Percentiles rank a stretch among this genome's conserved stretches.
These are phyloP conservation scores for Ypsolopha sequella DNA, from an alignment of 2,888 invertebrate genomes.

Conservation along the genomic window DNA sequence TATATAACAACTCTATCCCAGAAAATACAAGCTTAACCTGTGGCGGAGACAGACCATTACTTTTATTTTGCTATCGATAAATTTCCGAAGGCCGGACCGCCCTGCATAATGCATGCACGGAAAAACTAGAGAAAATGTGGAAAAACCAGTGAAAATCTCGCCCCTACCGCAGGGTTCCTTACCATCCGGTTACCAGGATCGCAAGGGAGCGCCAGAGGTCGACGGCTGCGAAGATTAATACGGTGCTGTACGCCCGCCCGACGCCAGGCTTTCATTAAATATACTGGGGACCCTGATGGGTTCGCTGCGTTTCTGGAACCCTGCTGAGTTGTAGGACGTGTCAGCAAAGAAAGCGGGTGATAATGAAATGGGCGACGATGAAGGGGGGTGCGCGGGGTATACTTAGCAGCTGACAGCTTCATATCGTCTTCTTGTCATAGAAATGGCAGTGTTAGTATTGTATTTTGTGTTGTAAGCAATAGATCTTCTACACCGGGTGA, in stretches of 20 bases:
- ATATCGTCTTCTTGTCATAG: too few species aligned
- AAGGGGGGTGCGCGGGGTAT: too few species aligned
- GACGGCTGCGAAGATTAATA: conserved; percentile 63
- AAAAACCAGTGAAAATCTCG: conserved; percentile 44
- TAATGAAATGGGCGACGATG: too few species aligned
- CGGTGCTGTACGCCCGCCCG: conserved; percentile 53
- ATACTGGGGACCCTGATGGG: conserved; percentile 46
- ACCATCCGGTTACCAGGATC: conserved; percentile 54
- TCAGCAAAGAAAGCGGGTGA: neutral
- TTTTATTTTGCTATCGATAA: conserved; percentile 57
- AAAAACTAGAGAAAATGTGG: conserved; percentile 44
- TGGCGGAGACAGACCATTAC: neutral
- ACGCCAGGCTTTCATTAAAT: conserved; percentile 64
- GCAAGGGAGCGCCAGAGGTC: conserved; percentile 43
- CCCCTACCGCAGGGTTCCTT: conserved; percentile 50
- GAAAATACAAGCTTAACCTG: neutral
- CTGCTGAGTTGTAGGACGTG: neutral
- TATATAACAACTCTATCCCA: too few species aligned
- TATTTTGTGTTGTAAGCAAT: too few species aligned
- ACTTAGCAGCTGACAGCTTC: too few species aligned
- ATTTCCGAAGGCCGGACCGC: conserved; percentile 36
- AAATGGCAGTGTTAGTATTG: too few species aligned
- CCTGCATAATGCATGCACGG: conserved; percentile 61
- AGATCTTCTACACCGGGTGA: too few species aligned
- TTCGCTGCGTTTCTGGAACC: conserved; percentile 16